Evolutionary conservation across 1,140 invertebrate species (phyloP).

Genomic region (Neuroterus valhalla): DNA sequence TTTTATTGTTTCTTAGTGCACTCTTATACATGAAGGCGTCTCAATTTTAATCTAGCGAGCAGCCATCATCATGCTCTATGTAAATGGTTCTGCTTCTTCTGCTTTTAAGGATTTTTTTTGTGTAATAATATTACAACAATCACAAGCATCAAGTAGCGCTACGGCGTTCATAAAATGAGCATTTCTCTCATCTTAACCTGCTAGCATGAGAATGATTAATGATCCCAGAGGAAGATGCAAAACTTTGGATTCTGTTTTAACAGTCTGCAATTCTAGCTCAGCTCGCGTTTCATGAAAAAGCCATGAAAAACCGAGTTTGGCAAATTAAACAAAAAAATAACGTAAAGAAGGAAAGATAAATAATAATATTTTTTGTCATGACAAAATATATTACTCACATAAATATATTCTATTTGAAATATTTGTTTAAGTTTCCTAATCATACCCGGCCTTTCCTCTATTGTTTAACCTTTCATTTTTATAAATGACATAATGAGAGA

Average conservation of each 20-base stretch:
- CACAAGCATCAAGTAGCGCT: not conserved
- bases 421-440: not conserved
- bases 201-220: conserved; percentile 11
- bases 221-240: not conserved
- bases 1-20: no score
- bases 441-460: not conserved
- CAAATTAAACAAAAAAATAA: not conserved
- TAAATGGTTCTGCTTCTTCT: conserved; percentile 6
- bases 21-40: no score
- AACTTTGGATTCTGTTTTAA: not conserved
- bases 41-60: not conserved
- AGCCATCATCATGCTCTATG: not conserved
- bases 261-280: not conserved
- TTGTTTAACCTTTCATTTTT: not conserved
- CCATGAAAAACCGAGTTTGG: not conserved
- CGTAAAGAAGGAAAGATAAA: not conserved
- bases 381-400: no score
- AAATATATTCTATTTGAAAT: not conserved
- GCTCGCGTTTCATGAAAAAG: not conserved
- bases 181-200: not conserved
- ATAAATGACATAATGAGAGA: not conserved
- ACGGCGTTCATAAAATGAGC: conserved; percentile 13
- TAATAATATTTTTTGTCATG: no score
- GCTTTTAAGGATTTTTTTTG: not conserved
- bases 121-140: conserved; percentile 14